Evolutionary conservation across 2,113 vertebrate species (phyloP).

Genomic region (Empidonax traillii): DNA sequence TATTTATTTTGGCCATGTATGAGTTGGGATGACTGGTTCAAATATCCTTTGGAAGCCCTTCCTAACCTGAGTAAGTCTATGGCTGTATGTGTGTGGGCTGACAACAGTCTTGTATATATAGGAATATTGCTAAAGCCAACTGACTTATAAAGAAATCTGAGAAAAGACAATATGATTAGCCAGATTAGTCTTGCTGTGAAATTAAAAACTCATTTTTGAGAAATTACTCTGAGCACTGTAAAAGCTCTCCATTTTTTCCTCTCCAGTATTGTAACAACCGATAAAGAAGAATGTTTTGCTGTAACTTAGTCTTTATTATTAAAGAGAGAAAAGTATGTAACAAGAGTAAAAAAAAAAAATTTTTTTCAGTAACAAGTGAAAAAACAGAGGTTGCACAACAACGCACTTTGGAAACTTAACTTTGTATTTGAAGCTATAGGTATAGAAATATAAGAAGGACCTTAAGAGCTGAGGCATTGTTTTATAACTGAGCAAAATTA

Average conservation of each 20-base stretch:
- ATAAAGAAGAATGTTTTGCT: background rate
- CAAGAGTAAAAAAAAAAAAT: background rate
- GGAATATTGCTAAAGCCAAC: background rate
- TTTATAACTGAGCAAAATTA: constrained; percentile 2
- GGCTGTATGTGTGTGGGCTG: background rate
- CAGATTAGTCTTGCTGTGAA: background rate
- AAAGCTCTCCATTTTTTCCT: background rate
- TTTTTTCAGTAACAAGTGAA: background rate
- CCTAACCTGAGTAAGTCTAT: background rate
- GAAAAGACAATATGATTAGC: background rate
- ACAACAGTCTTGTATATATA: background rate
- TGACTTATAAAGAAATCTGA: background rate
- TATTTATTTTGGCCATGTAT: background rate
- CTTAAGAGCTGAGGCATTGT: background rate
- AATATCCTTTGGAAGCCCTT: background rate
- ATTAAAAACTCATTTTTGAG: background rate
- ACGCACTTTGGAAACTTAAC: background rate
- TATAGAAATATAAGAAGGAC: background rate
- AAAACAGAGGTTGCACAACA: background rate
- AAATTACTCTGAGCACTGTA: background rate
- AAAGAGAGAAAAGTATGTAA: background rate
- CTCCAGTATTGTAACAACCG: background rate
- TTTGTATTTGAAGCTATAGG: background rate
- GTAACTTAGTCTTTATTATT: background rate
- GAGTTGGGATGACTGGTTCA: background rate